Conservation (phyloP, 2,113 vertebrate genomes). For the Microcebus lehilahytsara region DNA sequence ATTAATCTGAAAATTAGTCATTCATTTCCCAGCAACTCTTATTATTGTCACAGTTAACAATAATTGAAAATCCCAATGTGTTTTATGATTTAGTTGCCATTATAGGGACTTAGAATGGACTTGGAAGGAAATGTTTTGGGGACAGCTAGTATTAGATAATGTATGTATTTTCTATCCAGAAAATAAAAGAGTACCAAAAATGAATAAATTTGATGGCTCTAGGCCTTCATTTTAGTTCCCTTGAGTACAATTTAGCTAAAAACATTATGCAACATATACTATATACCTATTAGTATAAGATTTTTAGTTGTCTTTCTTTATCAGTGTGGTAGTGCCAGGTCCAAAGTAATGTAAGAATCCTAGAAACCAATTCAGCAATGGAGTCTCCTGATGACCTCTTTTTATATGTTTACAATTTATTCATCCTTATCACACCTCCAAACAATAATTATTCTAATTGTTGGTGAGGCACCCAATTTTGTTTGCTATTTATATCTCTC, state of each 20-base stretch:
- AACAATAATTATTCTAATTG: background rate
- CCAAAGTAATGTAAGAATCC: background rate
- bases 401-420: background rate
- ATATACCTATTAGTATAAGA: background rate
- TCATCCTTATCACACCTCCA: background rate
- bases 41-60: background rate
- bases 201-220: background rate
- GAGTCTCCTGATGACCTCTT: background rate
- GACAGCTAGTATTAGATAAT: background rate
- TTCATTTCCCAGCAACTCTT: background rate
- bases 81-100: conserved; percentile 21
- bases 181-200: background rate
- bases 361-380: background rate
- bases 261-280: background rate
- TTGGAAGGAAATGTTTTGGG: conserved; percentile 14
- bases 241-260: background rate
- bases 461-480: background rate
- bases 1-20: conserved; percentile 2
- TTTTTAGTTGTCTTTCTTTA: background rate
- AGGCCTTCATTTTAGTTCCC: background rate
- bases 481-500: background rate
- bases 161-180: background rate
- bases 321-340: background rate
- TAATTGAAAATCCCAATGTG: background rate
- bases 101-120: background rate